These are phyloP conservation scores for Lithobates sylvaticus DNA, from an alignment of 2,797 vertebrate genomes.

Conservation along the genomic window DNA sequence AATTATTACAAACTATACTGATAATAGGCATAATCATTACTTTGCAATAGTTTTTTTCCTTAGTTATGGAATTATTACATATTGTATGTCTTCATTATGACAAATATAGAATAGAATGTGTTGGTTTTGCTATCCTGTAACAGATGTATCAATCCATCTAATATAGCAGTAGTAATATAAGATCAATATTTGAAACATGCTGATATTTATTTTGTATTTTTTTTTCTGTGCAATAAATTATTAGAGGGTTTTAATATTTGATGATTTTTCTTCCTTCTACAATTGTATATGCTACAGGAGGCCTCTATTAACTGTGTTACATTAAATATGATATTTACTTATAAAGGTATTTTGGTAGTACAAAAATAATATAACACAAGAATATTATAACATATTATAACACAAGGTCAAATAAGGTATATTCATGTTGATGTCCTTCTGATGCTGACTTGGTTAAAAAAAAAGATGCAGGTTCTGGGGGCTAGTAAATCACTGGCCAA, in stretches of 20 bases:
- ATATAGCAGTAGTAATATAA: not conserved
- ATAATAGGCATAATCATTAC: conserved; percentile 62
- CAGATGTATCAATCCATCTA: conserved; percentile 33
- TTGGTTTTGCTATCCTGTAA: conserved; percentile 22
- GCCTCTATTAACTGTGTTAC: not conserved
- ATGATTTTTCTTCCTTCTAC: not conserved
- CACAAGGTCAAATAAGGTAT: too few relatives aligned
- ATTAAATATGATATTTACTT: not conserved
- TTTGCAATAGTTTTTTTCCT: conserved; percentile 56
- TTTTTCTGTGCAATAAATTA: not conserved
- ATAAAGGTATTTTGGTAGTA: not conserved
- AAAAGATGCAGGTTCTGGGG: too few relatives aligned
- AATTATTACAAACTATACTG: conserved; percentile 52
- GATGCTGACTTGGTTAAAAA: too few relatives aligned
- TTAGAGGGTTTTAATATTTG: not conserved
- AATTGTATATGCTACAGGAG: not conserved
- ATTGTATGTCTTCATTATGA: conserved; percentile 58
- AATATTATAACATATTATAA: too few relatives aligned
- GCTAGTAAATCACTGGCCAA: too few relatives aligned
- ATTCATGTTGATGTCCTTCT: too few relatives aligned
- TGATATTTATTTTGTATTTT: conserved; percentile 28
- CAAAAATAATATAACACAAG: not conserved
- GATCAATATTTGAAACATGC: conserved; percentile 51
- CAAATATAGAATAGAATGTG: conserved; percentile 1
- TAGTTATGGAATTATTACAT: conserved; percentile 40